Evolutionary conservation across 1,140 invertebrate species (phyloP).

Genomic region (Bombus impatiens): DNA sequence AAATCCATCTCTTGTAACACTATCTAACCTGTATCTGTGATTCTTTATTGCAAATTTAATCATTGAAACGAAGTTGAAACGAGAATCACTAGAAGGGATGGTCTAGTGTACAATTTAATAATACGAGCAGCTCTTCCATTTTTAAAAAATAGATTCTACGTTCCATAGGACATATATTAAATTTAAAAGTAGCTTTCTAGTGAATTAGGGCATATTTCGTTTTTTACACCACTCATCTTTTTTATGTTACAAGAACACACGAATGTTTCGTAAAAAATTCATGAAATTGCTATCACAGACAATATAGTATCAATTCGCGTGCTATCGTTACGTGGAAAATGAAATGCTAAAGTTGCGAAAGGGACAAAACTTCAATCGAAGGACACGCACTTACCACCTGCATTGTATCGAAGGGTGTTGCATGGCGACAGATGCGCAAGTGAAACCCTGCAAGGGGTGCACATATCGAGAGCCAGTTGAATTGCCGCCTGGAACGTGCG

Average conservation of each 20-base stretch:
- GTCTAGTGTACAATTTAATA: no score
- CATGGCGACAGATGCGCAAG: slow-evolving; percentile 67
- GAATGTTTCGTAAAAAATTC: neutral
- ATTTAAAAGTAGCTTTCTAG: no score
- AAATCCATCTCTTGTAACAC: neutral
- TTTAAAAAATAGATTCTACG: neutral
- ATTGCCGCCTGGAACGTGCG: slow-evolving; percentile 58
- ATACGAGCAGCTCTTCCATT: no score
- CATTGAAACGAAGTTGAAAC: neutral
- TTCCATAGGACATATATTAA: neutral
- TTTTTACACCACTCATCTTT: no score
- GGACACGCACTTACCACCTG: slow-evolving; percentile 65
- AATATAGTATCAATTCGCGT: neutral
- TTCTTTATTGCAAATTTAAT: neutral
- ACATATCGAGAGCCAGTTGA: slow-evolving; percentile 59
- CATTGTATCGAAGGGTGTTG: slow-evolving; percentile 62
- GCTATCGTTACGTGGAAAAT: no score
- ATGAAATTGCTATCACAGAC: neutral
- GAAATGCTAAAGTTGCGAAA: no score
- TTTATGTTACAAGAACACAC: neutral
- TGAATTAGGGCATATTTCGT: no score
- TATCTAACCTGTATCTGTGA: neutral
- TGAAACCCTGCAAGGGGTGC: slow-evolving; percentile 67
- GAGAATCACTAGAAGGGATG: neutral
- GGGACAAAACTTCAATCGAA: slow-evolving; percentile 19